Conservation (phyloP, 2,888 invertebrate species). For the Eutolmus rufibarbis region DNA sequence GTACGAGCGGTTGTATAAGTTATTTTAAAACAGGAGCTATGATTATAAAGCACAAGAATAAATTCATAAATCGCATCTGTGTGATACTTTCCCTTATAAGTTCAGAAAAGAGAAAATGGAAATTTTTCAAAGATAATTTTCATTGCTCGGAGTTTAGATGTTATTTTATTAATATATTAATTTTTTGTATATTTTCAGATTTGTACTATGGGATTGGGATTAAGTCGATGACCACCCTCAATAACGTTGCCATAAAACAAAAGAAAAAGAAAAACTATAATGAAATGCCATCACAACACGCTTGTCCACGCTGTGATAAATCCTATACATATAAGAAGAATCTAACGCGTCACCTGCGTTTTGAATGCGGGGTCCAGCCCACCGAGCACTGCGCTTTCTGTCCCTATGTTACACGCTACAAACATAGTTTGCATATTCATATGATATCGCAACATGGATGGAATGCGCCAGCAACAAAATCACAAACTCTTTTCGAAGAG, state of each 20-base stretch:
- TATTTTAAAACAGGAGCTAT: not conserved
- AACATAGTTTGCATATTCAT: conserved; percentile 65
- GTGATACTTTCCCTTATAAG: not conserved
- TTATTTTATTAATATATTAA: conserved; percentile 10
- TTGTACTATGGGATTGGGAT: conserved; percentile 56
- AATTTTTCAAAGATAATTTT: not conserved
- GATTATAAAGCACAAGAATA: conserved; percentile 41
- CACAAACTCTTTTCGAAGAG: not conserved
- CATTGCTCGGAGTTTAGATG: not conserved
- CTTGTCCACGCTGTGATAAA: conserved; percentile 67
- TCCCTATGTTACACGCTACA: conserved; percentile 64
- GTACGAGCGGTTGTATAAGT: not conserved
- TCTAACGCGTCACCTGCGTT: conserved; percentile 67
- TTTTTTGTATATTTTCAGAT: conserved; percentile 53
- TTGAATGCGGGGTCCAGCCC: conserved; percentile 68
- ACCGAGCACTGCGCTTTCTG: conserved; percentile 67
- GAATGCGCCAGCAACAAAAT: not conserved
- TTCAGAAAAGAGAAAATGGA: not conserved
- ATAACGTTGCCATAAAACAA: conserved; percentile 52
- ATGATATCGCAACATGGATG: conserved; percentile 59
- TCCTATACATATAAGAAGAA: conserved; percentile 68
- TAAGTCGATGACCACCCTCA: conserved; percentile 61
- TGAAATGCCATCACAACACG: conserved; percentile 50
- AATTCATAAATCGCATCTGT: conserved; percentile 30
- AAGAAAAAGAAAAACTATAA: conserved; percentile 15